phyloP scores from a whole-genome alignment of 1,140 invertebrate species.

The Apis laboriosa region DNA sequence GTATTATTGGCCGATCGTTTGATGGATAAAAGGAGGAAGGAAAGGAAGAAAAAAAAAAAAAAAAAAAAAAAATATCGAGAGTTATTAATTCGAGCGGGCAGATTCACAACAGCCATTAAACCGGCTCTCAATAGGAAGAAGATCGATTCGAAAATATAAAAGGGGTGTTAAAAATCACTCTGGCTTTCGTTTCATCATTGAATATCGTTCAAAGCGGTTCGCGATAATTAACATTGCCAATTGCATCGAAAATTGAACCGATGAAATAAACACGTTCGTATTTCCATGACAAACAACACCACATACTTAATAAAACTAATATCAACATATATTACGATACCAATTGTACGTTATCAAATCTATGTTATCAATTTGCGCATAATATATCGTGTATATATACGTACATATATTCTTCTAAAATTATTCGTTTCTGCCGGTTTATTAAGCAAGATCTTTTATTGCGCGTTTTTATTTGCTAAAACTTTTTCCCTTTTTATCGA shows the following conservation, averaged over 20 bases:
- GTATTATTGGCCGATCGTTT: neutral
- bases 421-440: too few species aligned
- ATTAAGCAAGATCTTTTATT: neutral
- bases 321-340: neutral
- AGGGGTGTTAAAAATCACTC: neutral
- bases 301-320: neutral
- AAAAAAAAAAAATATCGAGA: neutral
- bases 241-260: neutral
- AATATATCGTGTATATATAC: too few species aligned
- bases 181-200: too few species aligned
- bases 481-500: neutral
- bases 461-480: neutral
- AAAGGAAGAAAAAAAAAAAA: too few species aligned
- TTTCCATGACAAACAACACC: too few species aligned
- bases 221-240: neutral
- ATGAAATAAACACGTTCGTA: neutral
- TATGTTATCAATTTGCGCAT: too few species aligned
- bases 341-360: too few species aligned
- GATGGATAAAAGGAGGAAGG: neutral
- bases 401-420: too few species aligned
- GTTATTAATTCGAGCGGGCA: conserved; percentile 10
- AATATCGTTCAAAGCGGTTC: neutral
- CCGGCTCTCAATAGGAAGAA: neutral
- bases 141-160: conserved; percentile 3
- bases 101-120: neutral